phyloP scores from a whole-genome alignment of 2,888 invertebrate species.

The Unio delphinus region DNA sequence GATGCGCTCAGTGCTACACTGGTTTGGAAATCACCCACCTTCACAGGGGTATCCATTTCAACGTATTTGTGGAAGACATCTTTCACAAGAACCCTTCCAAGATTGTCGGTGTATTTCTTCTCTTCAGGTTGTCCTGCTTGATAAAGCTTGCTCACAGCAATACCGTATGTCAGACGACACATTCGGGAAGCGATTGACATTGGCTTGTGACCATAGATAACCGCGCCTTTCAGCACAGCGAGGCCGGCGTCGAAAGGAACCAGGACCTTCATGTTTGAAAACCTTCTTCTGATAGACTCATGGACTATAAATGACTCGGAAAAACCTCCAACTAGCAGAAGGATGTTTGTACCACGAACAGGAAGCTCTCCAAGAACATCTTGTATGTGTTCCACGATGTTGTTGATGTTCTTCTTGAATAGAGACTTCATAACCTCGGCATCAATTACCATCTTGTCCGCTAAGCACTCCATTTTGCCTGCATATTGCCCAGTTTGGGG shows the following conservation, averaged over 20 bases:
- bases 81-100: constrained; percentile 12
- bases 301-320: constrained; percentile 29
- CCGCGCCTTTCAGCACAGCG: constrained; percentile 31
- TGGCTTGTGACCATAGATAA: constrained; percentile 32
- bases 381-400: constrained; percentile 24
- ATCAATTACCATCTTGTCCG: constrained; percentile 28
- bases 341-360: constrained; percentile 19
- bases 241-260: constrained; percentile 30
- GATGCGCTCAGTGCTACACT: constrained; percentile 14
- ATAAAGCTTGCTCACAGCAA: constrained; percentile 21
- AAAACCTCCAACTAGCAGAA: constrained; percentile 31
- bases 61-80: constrained; percentile 30
- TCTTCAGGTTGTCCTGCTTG: constrained; percentile 17
- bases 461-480: constrained; percentile 14
- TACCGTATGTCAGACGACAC: constrained; percentile 27
- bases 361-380: constrained; percentile 23
- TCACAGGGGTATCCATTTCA: constrained; percentile 20
- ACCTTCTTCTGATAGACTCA: constrained; percentile 20
- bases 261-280: constrained; percentile 25
- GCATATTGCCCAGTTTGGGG: constrained; percentile 12
- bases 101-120: constrained; percentile 9
- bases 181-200: constrained; percentile 28
- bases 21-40: constrained; percentile 18
- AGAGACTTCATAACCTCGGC: constrained; percentile 20
- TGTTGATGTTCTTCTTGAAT: constrained; percentile 21